A percentile compares a stretch with the other conserved stretches of the same genome.
phyloP scores from a whole-genome alignment of 2,113 vertebrate species.

The Dascyllus trimaculatus region DNA sequence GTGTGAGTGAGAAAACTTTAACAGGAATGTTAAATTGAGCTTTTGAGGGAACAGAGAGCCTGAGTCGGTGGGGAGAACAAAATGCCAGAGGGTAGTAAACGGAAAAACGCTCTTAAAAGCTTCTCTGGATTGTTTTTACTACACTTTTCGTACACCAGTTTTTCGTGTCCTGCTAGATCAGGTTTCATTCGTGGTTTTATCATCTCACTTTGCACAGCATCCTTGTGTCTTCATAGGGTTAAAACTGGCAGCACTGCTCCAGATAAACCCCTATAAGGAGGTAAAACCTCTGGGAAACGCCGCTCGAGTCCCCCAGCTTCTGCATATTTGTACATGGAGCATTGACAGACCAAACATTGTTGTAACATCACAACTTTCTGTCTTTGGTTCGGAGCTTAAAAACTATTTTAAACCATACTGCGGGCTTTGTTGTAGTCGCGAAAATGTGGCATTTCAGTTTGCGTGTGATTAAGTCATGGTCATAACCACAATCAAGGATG shows the following conservation, averaged over 20 bases:
- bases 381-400: slow-evolving; percentile 10
- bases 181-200: background rate
- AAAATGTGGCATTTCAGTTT: slow-evolving; percentile 26
- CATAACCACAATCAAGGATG: background rate
- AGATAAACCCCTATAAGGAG: slow-evolving; percentile 33
- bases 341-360: slow-evolving; percentile 54
- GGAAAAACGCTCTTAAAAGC: background rate
- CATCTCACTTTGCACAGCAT: background rate
- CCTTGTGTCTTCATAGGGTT: background rate
- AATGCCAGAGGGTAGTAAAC: background rate
- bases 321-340: slow-evolving; percentile 35
- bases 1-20: no score
- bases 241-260: background rate
- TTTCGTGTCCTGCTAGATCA: background rate
- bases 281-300: slow-evolving; percentile 1
- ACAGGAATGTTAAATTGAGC: no score
- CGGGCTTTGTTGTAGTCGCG: slow-evolving; percentile 25
- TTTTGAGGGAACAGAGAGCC: no score
- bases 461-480: slow-evolving; percentile 4
- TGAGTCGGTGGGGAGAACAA: background rate
- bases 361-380: slow-evolving; percentile 13
- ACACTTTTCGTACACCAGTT: background rate
- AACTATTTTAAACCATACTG: slow-evolving; percentile 18
- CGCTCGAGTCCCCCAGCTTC: background rate
- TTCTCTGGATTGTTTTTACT: background rate